Evolutionary conservation across 2,888 invertebrate species (phyloP), one percentile per base, ranked within the genome.

Genomic region (Odontocerum albicorne): DNA sequence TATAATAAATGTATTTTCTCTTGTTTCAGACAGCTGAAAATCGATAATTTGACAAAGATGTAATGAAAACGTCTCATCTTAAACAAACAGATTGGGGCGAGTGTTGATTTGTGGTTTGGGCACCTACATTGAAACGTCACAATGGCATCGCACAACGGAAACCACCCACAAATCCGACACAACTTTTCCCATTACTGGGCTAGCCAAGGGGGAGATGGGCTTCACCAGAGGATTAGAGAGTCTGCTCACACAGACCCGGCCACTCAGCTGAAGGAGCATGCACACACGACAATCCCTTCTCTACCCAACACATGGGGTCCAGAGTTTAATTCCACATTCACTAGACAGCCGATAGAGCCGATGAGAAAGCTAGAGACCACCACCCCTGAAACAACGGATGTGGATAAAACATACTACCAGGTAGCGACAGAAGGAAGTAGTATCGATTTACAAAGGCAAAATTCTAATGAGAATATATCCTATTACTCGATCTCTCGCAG

Each of bases 401-500:
- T 13, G 2, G 45, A 50, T 19, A 47, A 56, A 21, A 43, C 33
- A 12, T 46, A 47, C 43, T 42, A 49, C 31, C 47, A 32, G 10
- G 6, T 44, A 12, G n/a, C n/a, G n/a, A 19, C 32, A 10, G 19
- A 35, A 2, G 39, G 17, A 15, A 22, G 32, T 16, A 19, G 42
- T 4, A n/a, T 32, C 12, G 22, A 33, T n/a, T n/a, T 44, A 13
- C 31, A 44, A 32, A 31, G 44, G 32, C 27, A 44, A 17, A 16
- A n/a, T 15, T 32, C 44, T 2, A 44, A 54, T 44, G 51, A 44
- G 2, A 49, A 57, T 32, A 22, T 32, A 16, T 57, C 57, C 15
- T 45, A 31, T 16, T 51, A 16, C 20, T 22, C 32, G 19, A 33
- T 10, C 4, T 12, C 19, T 4, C 33, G 35, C 4, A 21, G 20